Conservation (phyloP, 2,888 invertebrate genomes). For the Leptothorax acervorum region DNA sequence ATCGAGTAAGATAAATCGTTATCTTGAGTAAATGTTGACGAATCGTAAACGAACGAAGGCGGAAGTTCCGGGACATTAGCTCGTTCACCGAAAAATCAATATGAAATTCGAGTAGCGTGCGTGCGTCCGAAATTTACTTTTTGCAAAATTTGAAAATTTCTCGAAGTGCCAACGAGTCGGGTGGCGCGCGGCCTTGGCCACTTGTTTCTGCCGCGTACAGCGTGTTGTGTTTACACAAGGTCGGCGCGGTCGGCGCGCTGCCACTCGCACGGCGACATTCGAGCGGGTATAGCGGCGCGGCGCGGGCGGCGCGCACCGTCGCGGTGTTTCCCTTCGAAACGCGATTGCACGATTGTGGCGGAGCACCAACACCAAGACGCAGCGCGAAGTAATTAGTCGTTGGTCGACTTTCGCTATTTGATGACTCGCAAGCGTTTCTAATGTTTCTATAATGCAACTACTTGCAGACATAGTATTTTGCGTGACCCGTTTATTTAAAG, state of each 20-base stretch:
- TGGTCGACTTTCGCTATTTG: not conserved
- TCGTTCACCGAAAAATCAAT: not conserved
- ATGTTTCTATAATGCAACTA: not conserved
- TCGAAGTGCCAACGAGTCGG: not conserved
- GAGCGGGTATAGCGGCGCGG: not conserved
- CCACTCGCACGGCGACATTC: not conserved
- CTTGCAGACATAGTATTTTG: not conserved
- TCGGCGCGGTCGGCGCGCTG: no score
- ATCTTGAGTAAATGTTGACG: not conserved
- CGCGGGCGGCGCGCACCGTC: not conserved
- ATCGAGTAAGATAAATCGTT: not conserved
- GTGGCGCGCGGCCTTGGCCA: not conserved
- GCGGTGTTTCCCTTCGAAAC: not conserved
- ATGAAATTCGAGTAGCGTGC: not conserved
- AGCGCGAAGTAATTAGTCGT: not conserved
- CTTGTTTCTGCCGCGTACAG: not conserved
- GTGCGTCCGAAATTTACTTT: not conserved
- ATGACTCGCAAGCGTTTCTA: not conserved
- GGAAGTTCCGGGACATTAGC: no score
- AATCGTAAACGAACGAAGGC: not conserved
- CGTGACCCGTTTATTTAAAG: not conserved
- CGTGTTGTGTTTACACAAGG: not conserved
- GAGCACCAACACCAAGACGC: not conserved
- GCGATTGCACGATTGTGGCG: not conserved
- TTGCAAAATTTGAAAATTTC: constrained; percentile 3